Evolutionary conservation across 2,888 invertebrate species (phyloP).

Genomic region (Chymomyza caudatula): DNA sequence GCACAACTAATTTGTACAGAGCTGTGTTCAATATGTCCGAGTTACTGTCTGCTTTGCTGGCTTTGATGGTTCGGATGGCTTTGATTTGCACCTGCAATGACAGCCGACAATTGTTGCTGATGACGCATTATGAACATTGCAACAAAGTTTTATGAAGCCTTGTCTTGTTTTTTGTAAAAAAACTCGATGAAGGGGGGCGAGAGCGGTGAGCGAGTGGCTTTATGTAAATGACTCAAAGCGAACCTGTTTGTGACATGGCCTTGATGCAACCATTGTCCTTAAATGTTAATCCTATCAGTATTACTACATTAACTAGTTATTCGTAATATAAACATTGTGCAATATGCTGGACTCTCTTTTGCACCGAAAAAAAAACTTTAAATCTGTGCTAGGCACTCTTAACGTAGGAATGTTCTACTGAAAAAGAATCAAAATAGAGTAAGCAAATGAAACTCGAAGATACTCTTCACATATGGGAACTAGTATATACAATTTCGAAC

Average conservation of each 20-base stretch:
- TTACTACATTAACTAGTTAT: not conserved
- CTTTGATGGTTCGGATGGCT: slow-evolving; percentile 41
- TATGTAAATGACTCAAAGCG: slow-evolving; percentile 31
- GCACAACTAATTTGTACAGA: slow-evolving; percentile 62
- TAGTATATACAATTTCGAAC: no score
- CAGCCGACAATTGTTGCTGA: slow-evolving; percentile 60
- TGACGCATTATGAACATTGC: slow-evolving; percentile 50
- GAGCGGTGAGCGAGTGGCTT: not conserved
- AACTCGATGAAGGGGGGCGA: slow-evolving; percentile 1
- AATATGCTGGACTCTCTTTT: no score
- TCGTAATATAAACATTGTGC: not conserved
- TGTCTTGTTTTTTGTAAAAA: not conserved
- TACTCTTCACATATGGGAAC: no score
- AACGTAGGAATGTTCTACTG: no score
- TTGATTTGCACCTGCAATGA: slow-evolving; percentile 24
- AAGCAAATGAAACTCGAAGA: no score
- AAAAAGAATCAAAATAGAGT: no score
- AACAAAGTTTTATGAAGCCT: not conserved
- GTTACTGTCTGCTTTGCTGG: slow-evolving; percentile 16
- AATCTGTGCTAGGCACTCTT: no score
- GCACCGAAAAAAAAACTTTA: no score
- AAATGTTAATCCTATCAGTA: no score
- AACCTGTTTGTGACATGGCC: not conserved
- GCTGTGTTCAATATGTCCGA: not conserved
- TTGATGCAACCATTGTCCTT: not conserved